Evolutionary conservation across 2,797 vertebrate species (phyloP), one percentile per base, ranked within the genome.

Genomic region (Acropternis orthonyx): DNA sequence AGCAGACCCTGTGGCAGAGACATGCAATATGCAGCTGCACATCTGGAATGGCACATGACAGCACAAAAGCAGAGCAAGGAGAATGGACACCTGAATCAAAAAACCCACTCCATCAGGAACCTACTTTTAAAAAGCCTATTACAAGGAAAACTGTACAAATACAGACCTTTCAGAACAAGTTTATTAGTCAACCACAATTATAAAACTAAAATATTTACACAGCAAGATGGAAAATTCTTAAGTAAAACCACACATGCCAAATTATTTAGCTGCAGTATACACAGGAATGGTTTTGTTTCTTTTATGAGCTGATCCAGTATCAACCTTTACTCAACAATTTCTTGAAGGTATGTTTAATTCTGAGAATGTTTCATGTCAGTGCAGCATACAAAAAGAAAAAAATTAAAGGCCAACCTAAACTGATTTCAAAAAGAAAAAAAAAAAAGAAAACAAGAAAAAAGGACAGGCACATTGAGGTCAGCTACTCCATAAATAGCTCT

Each of bases 141-240:
- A 51, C 19, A 77, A 90, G 52, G 39, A 67, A 83, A 80, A 77
- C 7, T 15, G 43, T 55, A 68, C 9, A 1, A 68, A 88, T 56
- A 89, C 10, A 72, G 30, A 68, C 27, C 12, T 93, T 97, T 95
- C 46, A 84, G 92, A 96, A 77, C 62, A 91, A 78, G 55, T 97
- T 98, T 97, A 98, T 98, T 98, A 96, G 92, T 68, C 90, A 88
- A 97, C 41, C 93, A 92, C 89, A 93, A 94, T 97, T 97, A 97
- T 68, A 97, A 98, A 97, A 97, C 92, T 96, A 94, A 96, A 93
- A 96, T 94, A 97, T 82, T 94, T 95, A 95, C 93, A 95, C 75
- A 96, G 52, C 43, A 81, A 96, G 51, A 88, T 96, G 92, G 81
- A 94, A 96, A 96, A 88, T 72, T 93, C 37, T 69, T 56, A 81